phyloP scores from a whole-genome alignment of 2,888 invertebrate genomes.

The Acanthoscelides obtectus region DNA sequence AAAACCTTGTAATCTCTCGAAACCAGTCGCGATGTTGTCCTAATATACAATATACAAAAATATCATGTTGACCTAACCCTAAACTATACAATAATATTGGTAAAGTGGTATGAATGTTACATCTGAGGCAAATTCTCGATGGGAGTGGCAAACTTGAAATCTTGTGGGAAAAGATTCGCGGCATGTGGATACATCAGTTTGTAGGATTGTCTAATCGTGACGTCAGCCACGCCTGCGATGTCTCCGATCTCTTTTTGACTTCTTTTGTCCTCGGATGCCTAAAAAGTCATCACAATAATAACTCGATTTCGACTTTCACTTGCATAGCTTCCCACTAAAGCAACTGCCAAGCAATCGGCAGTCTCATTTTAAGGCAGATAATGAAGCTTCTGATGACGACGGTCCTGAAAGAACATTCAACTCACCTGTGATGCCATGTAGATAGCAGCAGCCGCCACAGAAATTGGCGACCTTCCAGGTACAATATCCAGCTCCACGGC shows the following conservation, averaged over 20 bases:
- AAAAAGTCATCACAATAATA: constrained; percentile 40
- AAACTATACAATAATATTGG: background rate
- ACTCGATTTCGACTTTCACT: too few species aligned
- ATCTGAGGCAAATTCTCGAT: constrained; percentile 90
- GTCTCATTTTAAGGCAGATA: too few species aligned
- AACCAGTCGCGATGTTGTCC: background rate
- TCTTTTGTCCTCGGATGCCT: constrained; percentile 88
- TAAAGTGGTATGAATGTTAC: constrained; percentile 44
- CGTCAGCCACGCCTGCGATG: constrained; percentile 97
- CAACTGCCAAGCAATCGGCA: too few species aligned
- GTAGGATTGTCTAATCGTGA: constrained; percentile 95
- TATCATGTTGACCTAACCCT: background rate
- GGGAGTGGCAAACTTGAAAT: constrained; percentile 92
- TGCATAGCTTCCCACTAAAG: too few species aligned
- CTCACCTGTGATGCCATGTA: constrained; percentile 92
- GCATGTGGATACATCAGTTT: constrained; percentile 96
- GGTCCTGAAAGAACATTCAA: too few species aligned
- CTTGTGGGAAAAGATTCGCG: constrained; percentile 87
- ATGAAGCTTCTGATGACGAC: too few species aligned
- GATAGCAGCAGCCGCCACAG: constrained; percentile 98
- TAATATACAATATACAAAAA: background rate
- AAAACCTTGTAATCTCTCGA: background rate
- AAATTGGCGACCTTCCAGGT: constrained; percentile 96
- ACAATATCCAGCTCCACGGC: constrained; percentile 97
- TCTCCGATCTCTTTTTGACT: constrained; percentile 98